Base-by-base conservation (phyloP, 2,797 vertebrate species). In the Sebastes kiyomatsui region DNA sequence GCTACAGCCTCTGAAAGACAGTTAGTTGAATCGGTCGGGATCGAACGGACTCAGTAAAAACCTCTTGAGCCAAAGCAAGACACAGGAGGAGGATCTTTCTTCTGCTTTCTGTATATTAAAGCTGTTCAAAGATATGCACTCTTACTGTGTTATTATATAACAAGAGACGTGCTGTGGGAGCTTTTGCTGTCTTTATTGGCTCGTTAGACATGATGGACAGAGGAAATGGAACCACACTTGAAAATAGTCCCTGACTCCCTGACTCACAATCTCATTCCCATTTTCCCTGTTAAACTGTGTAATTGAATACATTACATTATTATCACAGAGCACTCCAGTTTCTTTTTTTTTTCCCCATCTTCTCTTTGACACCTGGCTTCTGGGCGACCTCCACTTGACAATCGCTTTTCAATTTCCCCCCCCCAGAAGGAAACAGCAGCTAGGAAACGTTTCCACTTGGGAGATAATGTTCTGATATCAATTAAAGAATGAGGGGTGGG, bases 391-490 rank as follows among this genome's bases (percentile, higher is more conserved):
- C 62, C 22, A 18, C 38, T 72, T 66, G 1, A 61, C 55, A 23
- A 56, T 59, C 7, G 0, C 8, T 27, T 64, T 55, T 16, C 12
- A 4, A 14, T 72, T 27, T 12, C 3, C 59, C 71, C 73, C 55
- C 59, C 71, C 73, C 55, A 6, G 42, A 35, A 49, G 74, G 60
- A 77, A 77, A 68, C 18, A 83, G 65, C 59, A 60, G 60, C 62
- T 58, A 4, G 23, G 23, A 61, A 68, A 64, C 25, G 16, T 67
- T 72, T 81, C 56, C 77, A 32, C 25, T 55, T 2, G 30, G 71
- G 77, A 79, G 69, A 68, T 80, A 35, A 72, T 64, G 54, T 58
- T 85, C 80, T 33, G 42, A 90, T 85, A 89, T 90, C 92, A 93
- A 91, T 93, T 93, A 92, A 75, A 73, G 67, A 62, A 25, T 18